Conservation (phyloP, 1,140 invertebrate species). For the Caenorhabditis inopinata region DNA sequence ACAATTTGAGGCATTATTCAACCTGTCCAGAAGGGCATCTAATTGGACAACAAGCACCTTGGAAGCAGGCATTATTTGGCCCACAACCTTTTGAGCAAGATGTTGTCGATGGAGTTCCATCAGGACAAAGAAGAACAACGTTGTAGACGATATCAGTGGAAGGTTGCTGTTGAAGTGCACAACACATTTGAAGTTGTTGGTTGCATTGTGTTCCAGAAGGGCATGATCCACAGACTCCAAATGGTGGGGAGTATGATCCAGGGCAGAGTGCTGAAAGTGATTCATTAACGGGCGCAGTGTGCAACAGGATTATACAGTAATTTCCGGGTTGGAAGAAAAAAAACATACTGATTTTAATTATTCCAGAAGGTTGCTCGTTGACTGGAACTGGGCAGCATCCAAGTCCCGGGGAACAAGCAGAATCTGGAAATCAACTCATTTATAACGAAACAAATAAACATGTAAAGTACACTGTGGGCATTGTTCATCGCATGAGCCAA, state of each 20-base stretch:
- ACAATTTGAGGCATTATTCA: not conserved
- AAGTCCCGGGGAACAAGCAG: slow-evolving; percentile 28
- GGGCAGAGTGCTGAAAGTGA: slow-evolving; percentile 40
- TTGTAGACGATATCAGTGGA: slow-evolving; percentile 33
- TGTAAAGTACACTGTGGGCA: slow-evolving; percentile 43
- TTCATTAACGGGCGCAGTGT: no score
- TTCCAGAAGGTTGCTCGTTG: not conserved
- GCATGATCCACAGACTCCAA: slow-evolving; percentile 32
- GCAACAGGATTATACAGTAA: no score
- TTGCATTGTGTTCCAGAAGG: slow-evolving; percentile 38
- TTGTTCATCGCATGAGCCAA: slow-evolving; percentile 45
- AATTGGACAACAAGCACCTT: slow-evolving; percentile 52
- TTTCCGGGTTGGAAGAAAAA: no score
- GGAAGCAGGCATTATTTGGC: slow-evolving; percentile 49
- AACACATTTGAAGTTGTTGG: slow-evolving; percentile 43
- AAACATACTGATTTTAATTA: slow-evolving; percentile 40
- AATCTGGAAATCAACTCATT: no score
- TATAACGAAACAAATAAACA: no score
- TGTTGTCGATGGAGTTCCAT: slow-evolving; percentile 44
- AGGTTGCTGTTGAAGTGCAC: slow-evolving; percentile 29
- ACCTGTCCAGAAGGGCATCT: slow-evolving; percentile 46
- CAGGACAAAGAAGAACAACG: slow-evolving; percentile 50
- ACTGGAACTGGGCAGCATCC: slow-evolving; percentile 42
- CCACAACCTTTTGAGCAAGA: slow-evolving; percentile 44
- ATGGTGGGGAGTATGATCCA: slow-evolving; percentile 37